phyloP scores from a whole-genome alignment of 2,888 invertebrate species.

The Galeruca laticollis region DNA sequence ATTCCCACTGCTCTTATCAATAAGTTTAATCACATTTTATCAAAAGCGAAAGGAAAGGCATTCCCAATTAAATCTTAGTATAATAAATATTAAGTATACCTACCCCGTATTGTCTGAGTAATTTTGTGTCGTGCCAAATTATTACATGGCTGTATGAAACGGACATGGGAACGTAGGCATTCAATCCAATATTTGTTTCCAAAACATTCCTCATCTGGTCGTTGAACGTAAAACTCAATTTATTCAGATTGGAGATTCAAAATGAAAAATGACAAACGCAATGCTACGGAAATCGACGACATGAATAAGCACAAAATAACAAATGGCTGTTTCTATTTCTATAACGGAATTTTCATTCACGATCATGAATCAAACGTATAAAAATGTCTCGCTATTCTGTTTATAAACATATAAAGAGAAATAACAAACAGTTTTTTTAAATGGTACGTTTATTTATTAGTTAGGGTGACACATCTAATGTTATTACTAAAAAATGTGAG shows the following conservation, averaged over 20 bases:
- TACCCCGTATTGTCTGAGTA: constrained; percentile 14
- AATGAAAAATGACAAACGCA: constrained; percentile 26
- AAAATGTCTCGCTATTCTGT: constrained; percentile 26
- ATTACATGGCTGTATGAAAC: constrained; percentile 40
- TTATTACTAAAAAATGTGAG: not conserved
- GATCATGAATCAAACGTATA: constrained; percentile 22
- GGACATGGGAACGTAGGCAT: constrained; percentile 36
- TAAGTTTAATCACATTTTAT: too few relatives aligned
- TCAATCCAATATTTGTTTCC: constrained; percentile 36
- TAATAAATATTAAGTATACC: not conserved
- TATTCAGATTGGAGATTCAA: constrained; percentile 29
- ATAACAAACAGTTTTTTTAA: constrained; percentile 19
- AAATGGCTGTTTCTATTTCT: constrained; percentile 33
- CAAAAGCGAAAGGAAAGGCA: too few relatives aligned
- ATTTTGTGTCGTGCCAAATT: constrained; percentile 42
- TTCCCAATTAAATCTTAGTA: too few relatives aligned
- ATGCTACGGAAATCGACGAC: constrained; percentile 30
- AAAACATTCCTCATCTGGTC: constrained; percentile 39
- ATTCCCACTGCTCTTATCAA: too few relatives aligned
- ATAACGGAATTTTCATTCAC: constrained; percentile 35
- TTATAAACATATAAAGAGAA: constrained; percentile 8
- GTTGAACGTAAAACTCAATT: constrained; percentile 36
- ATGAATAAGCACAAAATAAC: constrained; percentile 24
- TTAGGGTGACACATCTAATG: not conserved
- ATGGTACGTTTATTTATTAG: constrained; percentile 16